Evolutionary conservation across 2,797 vertebrate species (phyloP), one percentile per base, ranked within the genome.

Genomic region (Hydrocynus forskahlii): DNA sequence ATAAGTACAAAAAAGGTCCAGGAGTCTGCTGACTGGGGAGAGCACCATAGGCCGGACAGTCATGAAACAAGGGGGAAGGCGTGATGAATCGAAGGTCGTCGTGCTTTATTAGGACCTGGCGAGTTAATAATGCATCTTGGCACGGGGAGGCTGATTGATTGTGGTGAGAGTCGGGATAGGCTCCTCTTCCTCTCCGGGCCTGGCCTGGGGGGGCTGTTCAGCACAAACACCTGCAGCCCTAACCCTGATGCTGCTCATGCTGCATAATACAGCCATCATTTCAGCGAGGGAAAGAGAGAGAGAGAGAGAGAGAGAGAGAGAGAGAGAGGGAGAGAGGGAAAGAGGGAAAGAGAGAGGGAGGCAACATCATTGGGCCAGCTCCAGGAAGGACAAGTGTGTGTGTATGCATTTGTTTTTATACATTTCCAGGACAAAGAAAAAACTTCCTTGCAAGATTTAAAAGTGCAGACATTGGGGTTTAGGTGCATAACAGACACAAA

Each of bases 81-180:
- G 77, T 88, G 80, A 88, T 86, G 81, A 88, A 88, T 89, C 81
- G 81, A 89, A 91, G 90, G 89, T 92, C 89, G 84, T 82, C 81
- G 74, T 76, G 88, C 87, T 91, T 83, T 91, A 89, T 91, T 87
- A 90, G 90, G 86, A 89, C 81, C 83, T 89, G 85, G 86, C 85
- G 89, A 88, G 91, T 91, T 94, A 94, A 95, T 95, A 95, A 94
- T 90, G 91, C 80, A 76, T 84, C 88, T 89, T 84, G 79, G 76
- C 89, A 83, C 80, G 80, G 78, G 88, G 87, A 76, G 78, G 88
- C 81, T 94, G 94, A 95, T 90, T 93, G 92, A 95, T 94, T 93
- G 88, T 82, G 85, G 59, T 83, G 81, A 84, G 78, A 88, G 75
- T 86, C 76, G 74, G 87, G 90, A 93, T 87, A 86, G 67, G 62